A percentile compares a stretch with the other conserved stretches of the same genome.
Conservation (phyloP, 2,888 invertebrate genomes). For the Mechanitis messenoides region DNA sequence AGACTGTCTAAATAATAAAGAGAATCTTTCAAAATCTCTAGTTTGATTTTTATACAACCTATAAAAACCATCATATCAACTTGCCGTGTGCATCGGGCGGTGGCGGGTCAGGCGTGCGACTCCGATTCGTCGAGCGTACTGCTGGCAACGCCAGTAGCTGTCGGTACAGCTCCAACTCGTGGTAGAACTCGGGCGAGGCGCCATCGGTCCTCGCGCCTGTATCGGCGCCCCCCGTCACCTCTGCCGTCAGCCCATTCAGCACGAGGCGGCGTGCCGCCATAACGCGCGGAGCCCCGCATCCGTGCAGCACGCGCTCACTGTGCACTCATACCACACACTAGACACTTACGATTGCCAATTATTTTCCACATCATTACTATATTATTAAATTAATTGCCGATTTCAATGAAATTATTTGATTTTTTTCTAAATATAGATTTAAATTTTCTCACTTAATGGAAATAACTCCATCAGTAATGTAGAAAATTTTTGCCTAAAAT, state of each 20-base stretch:
- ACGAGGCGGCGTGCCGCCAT: constrained; percentile 90
- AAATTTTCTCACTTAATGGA: no score
- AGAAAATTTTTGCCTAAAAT: no score
- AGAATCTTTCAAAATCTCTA: no score
- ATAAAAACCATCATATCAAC: not conserved
- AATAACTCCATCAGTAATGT: no score
- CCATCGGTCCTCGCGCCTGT: constrained; percentile 25
- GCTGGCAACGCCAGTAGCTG: constrained; percentile 54
- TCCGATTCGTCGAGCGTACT: constrained; percentile 23
- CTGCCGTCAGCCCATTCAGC: constrained; percentile 67
- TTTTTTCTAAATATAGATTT: no score
- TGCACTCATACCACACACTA: constrained; percentile 43
- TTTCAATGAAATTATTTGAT: no score
- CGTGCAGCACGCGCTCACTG: constrained; percentile 88
- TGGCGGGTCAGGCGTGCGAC: constrained; percentile 32
- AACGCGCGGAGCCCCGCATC: constrained; percentile 76
- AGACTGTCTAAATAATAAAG: no score
- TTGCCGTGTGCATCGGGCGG: constrained; percentile 24
- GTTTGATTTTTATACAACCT: no score
- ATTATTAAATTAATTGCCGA: no score
- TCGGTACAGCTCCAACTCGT: constrained; percentile 66
- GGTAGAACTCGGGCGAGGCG: constrained; percentile 59
- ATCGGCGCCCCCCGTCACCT: constrained; percentile 43
- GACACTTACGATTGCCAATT: constrained; percentile 74
- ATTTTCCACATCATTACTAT: no score